These are phyloP conservation scores for Frieseomelitta varia DNA, from an alignment of 1,140 invertebrate genomes.

Conservation along the genomic window DNA sequence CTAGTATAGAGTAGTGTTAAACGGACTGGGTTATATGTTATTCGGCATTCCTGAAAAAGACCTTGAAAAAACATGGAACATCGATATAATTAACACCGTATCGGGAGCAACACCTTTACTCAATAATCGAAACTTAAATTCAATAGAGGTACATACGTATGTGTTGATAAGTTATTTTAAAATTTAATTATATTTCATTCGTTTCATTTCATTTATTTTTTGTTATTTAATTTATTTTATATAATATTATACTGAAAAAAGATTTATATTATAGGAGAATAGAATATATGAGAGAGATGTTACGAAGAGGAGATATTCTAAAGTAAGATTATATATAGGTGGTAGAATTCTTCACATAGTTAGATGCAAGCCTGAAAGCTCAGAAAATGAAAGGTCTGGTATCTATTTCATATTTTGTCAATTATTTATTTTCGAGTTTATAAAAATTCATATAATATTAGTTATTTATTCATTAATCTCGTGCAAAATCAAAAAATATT, in stretches of 20 bases:
- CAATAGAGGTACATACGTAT: neutral
- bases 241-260: neutral
- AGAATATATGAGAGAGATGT: slow-evolving; percentile 86
- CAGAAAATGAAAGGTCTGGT: slow-evolving; percentile 64
- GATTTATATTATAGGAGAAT: slow-evolving; percentile 82
- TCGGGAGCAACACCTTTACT: slow-evolving; percentile 82
- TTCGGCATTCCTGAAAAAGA: slow-evolving; percentile 89
- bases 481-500: neutral
- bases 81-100: slow-evolving; percentile 84
- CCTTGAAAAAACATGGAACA: slow-evolving; percentile 87
- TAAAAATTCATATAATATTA: neutral
- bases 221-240: neutral
- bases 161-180: neutral
- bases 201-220: too few relatives aligned
- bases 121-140: neutral
- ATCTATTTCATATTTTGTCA: neutral
- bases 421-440: neutral
- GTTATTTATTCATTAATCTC: neutral
- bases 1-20: slow-evolving; percentile 89
- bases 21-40: slow-evolving; percentile 89
- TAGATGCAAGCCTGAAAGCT: slow-evolving; percentile 81
- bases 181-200: neutral
- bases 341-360: slow-evolving; percentile 89
- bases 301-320: slow-evolving; percentile 86
- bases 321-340: slow-evolving; percentile 86